Conservation (phyloP, 2,113 vertebrate species). For the Mustela lutreola region DNA sequence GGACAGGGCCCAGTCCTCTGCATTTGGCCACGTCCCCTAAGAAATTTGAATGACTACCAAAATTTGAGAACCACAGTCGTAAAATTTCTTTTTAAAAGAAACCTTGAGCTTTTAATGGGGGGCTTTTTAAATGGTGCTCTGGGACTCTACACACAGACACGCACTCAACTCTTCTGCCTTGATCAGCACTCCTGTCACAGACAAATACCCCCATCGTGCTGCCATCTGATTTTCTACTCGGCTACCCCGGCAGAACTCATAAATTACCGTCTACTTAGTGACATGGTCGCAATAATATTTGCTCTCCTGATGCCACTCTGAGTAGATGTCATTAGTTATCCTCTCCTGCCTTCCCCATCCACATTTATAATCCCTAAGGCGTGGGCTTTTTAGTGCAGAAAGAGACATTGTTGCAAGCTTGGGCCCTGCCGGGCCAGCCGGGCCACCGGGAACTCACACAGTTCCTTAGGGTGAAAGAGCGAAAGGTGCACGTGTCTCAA, state of each 20-base stretch:
- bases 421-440: constrained; percentile 27
- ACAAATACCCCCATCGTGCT: constrained; percentile 71
- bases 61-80: not conserved
- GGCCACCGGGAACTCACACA: not conserved
- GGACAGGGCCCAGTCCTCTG: not conserved
- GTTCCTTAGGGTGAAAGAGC: not conserved
- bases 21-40: not conserved
- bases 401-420: constrained; percentile 21
- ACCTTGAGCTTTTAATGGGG: not conserved
- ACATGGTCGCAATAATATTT: constrained; percentile 84
- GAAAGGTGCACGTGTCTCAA: not conserved
- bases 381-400: constrained; percentile 60
- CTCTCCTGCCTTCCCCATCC: constrained; percentile 70
- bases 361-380: constrained; percentile 67
- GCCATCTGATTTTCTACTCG: constrained; percentile 81
- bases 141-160: not conserved
- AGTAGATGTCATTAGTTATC: constrained; percentile 81
- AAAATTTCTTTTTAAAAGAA: constrained; percentile 19
- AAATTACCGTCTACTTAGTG: constrained; percentile 86
- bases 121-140: constrained; percentile 8
- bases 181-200: constrained; percentile 75
- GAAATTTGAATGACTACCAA: not conserved
- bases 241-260: constrained; percentile 80
- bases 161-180: not conserved
- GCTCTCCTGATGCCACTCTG: constrained; percentile 83